Conservation (phyloP, 2,797 vertebrate genomes). For the Chelonia mydas region DNA sequence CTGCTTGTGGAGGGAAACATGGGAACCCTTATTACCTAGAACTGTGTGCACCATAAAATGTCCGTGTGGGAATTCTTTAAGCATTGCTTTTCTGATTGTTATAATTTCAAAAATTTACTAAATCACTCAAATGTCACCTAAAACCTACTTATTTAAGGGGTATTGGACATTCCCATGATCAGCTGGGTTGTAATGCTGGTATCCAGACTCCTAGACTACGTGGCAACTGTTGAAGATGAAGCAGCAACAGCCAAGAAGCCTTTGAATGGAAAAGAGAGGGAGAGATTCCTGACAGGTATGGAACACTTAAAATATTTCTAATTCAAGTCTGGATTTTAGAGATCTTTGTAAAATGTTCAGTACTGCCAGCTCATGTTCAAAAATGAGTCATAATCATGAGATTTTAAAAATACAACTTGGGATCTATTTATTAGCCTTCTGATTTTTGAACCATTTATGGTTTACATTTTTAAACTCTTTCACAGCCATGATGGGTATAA, state of each 20-base stretch:
- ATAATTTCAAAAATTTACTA: no score
- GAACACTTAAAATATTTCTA: slow-evolving; percentile 12
- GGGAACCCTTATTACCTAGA: background rate
- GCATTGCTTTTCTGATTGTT: background rate
- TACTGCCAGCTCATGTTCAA: background rate
- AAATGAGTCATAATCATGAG: background rate
- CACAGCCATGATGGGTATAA: background rate
- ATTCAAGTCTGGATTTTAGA: background rate
- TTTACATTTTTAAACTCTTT: background rate
- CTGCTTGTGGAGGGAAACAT: rapidly evolving
- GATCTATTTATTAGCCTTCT: background rate
- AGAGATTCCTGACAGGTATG: slow-evolving; percentile 91
- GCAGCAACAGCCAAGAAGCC: slow-evolving; percentile 93
- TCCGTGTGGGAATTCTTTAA: background rate
- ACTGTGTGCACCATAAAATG: background rate
- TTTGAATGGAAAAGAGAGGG: slow-evolving; percentile 94
- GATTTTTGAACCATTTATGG: background rate
- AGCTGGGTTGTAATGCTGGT: slow-evolving; percentile 99
- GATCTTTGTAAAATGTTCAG: background rate
- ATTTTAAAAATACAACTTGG: background rate
- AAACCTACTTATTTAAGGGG: slow-evolving; percentile 82
- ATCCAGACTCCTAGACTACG: slow-evolving; percentile 95
- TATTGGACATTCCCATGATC: slow-evolving; percentile 98
- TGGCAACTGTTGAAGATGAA: slow-evolving; percentile 97
- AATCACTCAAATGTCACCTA: background rate